Base-by-base conservation (phyloP, 2,113 vertebrate species). In the Mustelus asterias region DNA sequence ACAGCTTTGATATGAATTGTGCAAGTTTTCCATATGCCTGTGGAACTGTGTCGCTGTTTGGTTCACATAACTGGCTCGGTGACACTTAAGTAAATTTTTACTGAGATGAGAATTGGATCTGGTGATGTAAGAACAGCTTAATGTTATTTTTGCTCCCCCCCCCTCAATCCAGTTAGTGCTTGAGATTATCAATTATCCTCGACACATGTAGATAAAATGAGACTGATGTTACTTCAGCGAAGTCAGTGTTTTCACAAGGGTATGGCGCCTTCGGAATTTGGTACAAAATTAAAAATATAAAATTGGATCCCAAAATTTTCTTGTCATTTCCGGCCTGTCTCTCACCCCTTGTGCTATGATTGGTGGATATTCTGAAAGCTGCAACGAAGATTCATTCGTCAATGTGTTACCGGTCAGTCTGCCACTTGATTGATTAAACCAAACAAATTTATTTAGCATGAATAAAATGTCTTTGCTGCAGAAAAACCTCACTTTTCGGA, bases 301-400 rank as follows among this genome's bases (percentile, higher is more conserved):
- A 78, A 92, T 65, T 20, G n/a, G 20, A n/a, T 37, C 16, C 60
- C 20, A 29, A 93, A 65, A 95, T 95, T 26, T 44, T 48, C 86
- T 70, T 70, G 93, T 54, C 37, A 95, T 95, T 69, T 72, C 93
- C 44, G 69, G 10, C 13, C 65, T 95, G 94, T 76, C 69, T 76
- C 24, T 54, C 20, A 72, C 70, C 9, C 94, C 44, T 70, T 22
- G 10, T 69, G 69, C 3, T 48, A 76, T 29, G 24, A 72, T 33
- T 2, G 44, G 94, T 29, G 14, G 29, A 76, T 7, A 76, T 72
- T 54, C 72, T 54, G 44, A 76, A 95, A 54, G 67, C 94, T 72
- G 67, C 37, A 29, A 72, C 29, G 26, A 24, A 44, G 26, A 70
- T 48, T 26, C n/a, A 48, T 10, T 72, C 26, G 13, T 69, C 37